Percentiles rank a stretch among this genome's conserved stretches.
phyloP scores from a whole-genome alignment of 2,113 vertebrate species.

The Bettongia penicillata region DNA sequence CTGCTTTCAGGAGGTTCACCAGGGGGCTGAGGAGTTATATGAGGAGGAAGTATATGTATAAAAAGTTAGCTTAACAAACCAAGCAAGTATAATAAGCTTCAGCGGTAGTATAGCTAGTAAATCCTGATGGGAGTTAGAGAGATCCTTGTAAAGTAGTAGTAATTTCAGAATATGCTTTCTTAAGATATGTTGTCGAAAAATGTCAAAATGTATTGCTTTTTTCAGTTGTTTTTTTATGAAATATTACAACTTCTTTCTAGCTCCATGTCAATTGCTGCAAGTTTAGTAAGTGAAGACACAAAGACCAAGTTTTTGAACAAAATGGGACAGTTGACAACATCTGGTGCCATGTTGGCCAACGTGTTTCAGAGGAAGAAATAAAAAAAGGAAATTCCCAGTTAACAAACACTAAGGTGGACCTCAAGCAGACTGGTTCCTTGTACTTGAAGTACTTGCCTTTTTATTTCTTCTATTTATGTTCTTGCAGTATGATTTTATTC shows the following conservation, averaged over 20 bases:
- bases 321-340: slow-evolving; percentile 99
- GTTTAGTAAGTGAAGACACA: slow-evolving; percentile 97
- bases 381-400: slow-evolving; percentile 74
- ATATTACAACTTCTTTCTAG: slow-evolving; percentile 81
- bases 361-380: slow-evolving; percentile 99
- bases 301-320: slow-evolving; percentile 99
- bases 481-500: slow-evolving; percentile 92
- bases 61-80: neutral
- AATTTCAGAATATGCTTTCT: slow-evolving; percentile 1
- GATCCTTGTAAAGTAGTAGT: neutral
- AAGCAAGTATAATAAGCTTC: neutral
- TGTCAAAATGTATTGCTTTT: slow-evolving; percentile 24
- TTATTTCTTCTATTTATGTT: slow-evolving; percentile 89
- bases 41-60: neutral
- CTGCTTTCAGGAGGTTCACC: neutral
- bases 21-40: neutral
- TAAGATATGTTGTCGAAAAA: slow-evolving; percentile 8
- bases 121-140: neutral
- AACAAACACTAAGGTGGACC: slow-evolving; percentile 87
- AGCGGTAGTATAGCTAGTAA: neutral
- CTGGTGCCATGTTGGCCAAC: slow-evolving; percentile 98
- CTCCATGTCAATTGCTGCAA: slow-evolving; percentile 97
- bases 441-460: slow-evolving; percentile 98
- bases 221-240: slow-evolving; percentile 44
- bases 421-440: slow-evolving; percentile 85